Conservation (phyloP, 2,113 vertebrate species). For the Corvus cornix region DNA sequence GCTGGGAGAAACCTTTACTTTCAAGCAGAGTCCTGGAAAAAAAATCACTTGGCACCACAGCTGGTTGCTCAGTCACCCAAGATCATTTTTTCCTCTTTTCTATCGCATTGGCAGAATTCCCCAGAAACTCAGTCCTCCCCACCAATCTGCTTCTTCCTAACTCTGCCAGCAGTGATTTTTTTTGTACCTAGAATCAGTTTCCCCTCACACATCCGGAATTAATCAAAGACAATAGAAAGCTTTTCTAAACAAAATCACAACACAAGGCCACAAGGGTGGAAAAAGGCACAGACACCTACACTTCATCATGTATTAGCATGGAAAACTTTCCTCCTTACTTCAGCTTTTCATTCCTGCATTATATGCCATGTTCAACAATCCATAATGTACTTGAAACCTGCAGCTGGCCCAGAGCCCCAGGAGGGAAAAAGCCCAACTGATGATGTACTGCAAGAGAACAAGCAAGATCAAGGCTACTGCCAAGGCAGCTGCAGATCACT, state of each 20-base stretch:
- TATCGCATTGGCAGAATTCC: background rate
- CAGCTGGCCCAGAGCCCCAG: background rate
- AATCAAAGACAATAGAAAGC: background rate
- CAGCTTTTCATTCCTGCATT: background rate
- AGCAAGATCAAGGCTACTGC: conserved; percentile 33
- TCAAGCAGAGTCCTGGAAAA: background rate
- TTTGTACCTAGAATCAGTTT: background rate
- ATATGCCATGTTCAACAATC: background rate
- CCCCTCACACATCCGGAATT: background rate
- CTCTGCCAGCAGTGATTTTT: background rate
- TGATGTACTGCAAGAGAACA: background rate
- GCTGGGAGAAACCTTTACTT: background rate
- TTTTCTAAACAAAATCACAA: background rate
- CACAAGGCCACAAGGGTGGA: background rate
- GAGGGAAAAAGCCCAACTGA: background rate
- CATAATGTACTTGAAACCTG: background rate
- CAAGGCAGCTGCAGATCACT: conserved; percentile 36
- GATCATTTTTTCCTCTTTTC: background rate
- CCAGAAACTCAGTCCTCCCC: background rate
- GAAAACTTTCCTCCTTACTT: background rate
- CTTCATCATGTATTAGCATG: background rate
- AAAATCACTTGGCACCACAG: background rate
- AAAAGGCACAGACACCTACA: background rate
- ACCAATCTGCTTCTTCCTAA: background rate
- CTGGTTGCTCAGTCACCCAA: background rate